A percentile compares a stretch with the other conserved stretches of the same genome.
Evolutionary conservation across 2,113 vertebrate species (phyloP).

Genomic region (Aphelocoma coerulescens): DNA sequence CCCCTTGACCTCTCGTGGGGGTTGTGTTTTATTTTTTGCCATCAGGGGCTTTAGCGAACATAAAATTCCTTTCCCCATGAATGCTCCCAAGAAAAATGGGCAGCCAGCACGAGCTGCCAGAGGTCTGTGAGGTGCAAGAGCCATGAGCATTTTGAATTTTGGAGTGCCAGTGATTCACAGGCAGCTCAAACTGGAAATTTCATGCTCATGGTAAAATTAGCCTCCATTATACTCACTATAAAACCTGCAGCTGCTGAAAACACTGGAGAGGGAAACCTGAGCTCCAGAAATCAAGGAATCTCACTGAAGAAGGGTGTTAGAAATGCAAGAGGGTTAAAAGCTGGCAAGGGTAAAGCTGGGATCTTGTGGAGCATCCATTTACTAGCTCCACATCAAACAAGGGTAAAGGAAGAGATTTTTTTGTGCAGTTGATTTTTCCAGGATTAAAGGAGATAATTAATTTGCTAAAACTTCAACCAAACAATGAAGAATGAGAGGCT

Average conservation of each 20-base stretch:
- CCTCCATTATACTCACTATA: background rate
- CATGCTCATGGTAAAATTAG: background rate
- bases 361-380: background rate
- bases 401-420: background rate
- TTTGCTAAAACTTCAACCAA: background rate
- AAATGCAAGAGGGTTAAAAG: background rate
- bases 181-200: conserved; percentile 8
- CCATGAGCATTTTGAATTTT: background rate
- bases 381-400: accelerated
- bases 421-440: background rate
- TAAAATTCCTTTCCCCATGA: conserved; percentile 43
- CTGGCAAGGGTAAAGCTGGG: background rate
- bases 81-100: conserved; percentile 42
- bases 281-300: background rate
- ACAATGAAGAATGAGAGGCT: background rate
- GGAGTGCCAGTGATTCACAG: conserved; percentile 22
- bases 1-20: conserved; percentile 9
- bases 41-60: background rate
- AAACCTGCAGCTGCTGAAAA: conserved; percentile 23
- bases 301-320: background rate
- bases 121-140: conserved; percentile 26
- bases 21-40: conserved; percentile 1
- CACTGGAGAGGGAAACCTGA: background rate
- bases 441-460: background rate
- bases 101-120: conserved; percentile 1